A percentile compares a stretch with the other conserved stretches of the same genome.
phyloP scores from a whole-genome alignment of 64 coral and sea anemone species.

The Montipora sp. region DNA sequence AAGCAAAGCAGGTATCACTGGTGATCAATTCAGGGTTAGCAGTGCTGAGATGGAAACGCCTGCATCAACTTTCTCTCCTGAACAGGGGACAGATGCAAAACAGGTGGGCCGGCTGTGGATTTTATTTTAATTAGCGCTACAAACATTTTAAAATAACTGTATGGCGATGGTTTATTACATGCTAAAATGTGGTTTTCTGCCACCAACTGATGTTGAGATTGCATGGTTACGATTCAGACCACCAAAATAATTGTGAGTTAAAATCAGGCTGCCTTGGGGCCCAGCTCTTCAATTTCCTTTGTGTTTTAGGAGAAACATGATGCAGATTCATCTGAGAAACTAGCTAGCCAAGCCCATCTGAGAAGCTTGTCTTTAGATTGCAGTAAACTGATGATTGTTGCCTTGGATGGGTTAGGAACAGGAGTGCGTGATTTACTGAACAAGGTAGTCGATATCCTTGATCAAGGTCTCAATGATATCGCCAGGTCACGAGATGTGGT shows the following conservation, averaged over 20 bases:
- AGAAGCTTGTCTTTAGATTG: conserved; percentile 47
- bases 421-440: conserved; percentile 70
- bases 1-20: conserved; percentile 66
- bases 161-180: no score
- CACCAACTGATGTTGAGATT: no score
- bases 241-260: no score
- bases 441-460: conserved; percentile 70
- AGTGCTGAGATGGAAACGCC: conserved; percentile 43
- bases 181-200: no score
- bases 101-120: neutral
- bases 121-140: no score
- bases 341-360: neutral
- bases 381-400: conserved; percentile 56
- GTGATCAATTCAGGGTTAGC: conserved; percentile 39
- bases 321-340: neutral
- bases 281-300: neutral
- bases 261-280: accelerated
- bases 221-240: no score
- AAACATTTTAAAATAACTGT: no score
- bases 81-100: conserved; percentile 27
- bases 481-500: conserved; percentile 76
- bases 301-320: conserved; percentile 44
- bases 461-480: conserved; percentile 71
- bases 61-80: neutral
- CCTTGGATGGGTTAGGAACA: conserved; percentile 36